Percentiles rank a stretch among this genome's conserved stretches.
These are phyloP conservation scores for Deilephila porcellus DNA, from an alignment of 2,888 invertebrate species.

Conservation along the genomic window DNA sequence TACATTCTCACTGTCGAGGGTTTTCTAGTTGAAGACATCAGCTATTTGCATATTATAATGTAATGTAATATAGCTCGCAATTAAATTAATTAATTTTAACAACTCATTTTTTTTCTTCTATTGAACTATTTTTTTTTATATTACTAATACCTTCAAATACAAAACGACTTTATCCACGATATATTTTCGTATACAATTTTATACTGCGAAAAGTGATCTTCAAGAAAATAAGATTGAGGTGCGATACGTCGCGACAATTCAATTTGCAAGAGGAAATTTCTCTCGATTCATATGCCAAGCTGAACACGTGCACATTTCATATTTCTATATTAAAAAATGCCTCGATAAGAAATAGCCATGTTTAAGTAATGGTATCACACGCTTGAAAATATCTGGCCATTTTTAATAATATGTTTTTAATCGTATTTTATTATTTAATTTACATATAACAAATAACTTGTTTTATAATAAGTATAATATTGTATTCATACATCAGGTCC, in stretches of 20 bases:
- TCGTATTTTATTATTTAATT: too few species aligned
- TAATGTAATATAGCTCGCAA: too few species aligned
- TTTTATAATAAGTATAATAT: too few species aligned
- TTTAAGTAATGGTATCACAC: neutral
- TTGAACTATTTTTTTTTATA: neutral
- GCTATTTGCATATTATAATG: too few species aligned
- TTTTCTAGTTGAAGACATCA: too few species aligned
- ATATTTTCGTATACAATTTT: neutral
- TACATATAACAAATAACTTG: too few species aligned
- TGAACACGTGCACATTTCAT: slow-evolving; percentile 3
- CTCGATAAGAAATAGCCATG: neutral
- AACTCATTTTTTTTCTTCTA: too few species aligned
- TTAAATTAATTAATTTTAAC: too few species aligned
- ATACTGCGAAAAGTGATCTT: neutral
- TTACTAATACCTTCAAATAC: neutral
- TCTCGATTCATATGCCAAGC: slow-evolving; percentile 27
- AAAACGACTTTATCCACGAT: neutral
- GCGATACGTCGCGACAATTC: slow-evolving; percentile 39
- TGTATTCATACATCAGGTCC: too few species aligned
- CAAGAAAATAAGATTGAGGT: slow-evolving; percentile 6
- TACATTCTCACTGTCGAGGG: too few species aligned
- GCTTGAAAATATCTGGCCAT: too few species aligned
- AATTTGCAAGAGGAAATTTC: slow-evolving; percentile 43
- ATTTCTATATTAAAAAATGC: neutral
- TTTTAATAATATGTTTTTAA: too few species aligned